Evolutionary conservation across 2,888 invertebrate genomes (phyloP).

Genomic region (Eupithecia centaureata): DNA sequence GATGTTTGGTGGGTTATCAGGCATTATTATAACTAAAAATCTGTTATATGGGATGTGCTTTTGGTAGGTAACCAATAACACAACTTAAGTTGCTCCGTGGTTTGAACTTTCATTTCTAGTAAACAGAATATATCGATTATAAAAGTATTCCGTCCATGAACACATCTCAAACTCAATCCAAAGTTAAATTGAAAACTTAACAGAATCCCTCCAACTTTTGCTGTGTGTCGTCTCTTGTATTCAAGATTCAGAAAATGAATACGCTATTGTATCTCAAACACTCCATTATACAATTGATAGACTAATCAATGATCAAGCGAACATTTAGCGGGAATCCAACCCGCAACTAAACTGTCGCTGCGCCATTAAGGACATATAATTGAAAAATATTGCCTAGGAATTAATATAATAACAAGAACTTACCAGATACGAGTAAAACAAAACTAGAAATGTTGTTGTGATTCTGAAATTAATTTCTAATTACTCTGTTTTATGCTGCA

Average conservation of each 20-base stretch:
- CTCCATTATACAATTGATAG: not conserved
- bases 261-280: slow-evolving; percentile 3
- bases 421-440: not conserved
- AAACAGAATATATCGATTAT: not conserved
- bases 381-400: too few species aligned
- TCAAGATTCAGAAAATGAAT: too few species aligned
- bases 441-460: not conserved
- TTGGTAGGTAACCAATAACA: not conserved
- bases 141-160: slow-evolving; percentile 33
- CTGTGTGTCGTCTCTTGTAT: too few species aligned
- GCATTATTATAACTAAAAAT: too few species aligned
- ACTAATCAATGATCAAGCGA: not conserved
- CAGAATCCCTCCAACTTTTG: slow-evolving; percentile 44
- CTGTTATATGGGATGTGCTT: too few species aligned
- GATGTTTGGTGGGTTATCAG: too few species aligned
- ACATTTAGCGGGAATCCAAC: not conserved
- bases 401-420: too few species aligned
- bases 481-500: not conserved
- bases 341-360: not conserved
- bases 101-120: not conserved
- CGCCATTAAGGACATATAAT: not conserved
- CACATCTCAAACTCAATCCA: slow-evolving; percentile 46
- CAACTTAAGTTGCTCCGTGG: not conserved
- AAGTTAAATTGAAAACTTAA: slow-evolving; percentile 62
- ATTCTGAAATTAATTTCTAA: slow-evolving; percentile 1